These are phyloP conservation scores for Mystacides longicornis DNA, from an alignment of 2,888 invertebrate species.

Conservation along the genomic window DNA sequence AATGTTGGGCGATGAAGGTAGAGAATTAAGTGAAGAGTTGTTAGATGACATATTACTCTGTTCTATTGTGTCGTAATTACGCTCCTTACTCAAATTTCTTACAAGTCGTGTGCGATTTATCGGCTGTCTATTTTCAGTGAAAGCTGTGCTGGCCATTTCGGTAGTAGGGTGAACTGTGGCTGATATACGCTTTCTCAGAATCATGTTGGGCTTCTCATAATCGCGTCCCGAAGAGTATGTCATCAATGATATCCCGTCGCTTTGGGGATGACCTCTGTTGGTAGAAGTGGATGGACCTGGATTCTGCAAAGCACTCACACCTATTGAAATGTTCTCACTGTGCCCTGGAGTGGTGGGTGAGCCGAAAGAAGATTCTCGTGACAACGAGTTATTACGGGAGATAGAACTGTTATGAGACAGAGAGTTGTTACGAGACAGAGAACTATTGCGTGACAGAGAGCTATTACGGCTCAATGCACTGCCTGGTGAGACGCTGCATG, in stretches of 20 bases:
- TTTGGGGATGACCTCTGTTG: slow-evolving; percentile 10
- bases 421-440: background rate
- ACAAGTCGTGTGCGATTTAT: slow-evolving; percentile 11
- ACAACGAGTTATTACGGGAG: slow-evolving; percentile 7
- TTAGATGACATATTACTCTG: slow-evolving; percentile 22
- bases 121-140: slow-evolving; percentile 13
- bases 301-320: slow-evolving; percentile 20
- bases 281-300: slow-evolving; percentile 10
- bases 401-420: background rate
- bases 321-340: slow-evolving; percentile 14
- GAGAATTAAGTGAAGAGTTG: slow-evolving; percentile 22
- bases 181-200: slow-evolving; percentile 24
- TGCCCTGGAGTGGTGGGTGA: background rate
- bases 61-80: slow-evolving; percentile 24
- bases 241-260: slow-evolving; percentile 14
- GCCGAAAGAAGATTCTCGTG: slow-evolving; percentile 13
- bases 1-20: slow-evolving; percentile 22
- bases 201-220: slow-evolving; percentile 24
- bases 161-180: slow-evolving; percentile 24
- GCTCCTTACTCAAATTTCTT: slow-evolving; percentile 20
- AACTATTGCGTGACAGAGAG: background rate
- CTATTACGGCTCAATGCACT: background rate
- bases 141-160: slow-evolving; percentile 21
- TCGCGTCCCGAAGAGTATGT: slow-evolving; percentile 14
- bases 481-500: slow-evolving; percentile 6